These are phyloP conservation scores for Trissoscelio sp. DNA, from an alignment of 2,888 invertebrate species.

Conservation along the genomic window DNA sequence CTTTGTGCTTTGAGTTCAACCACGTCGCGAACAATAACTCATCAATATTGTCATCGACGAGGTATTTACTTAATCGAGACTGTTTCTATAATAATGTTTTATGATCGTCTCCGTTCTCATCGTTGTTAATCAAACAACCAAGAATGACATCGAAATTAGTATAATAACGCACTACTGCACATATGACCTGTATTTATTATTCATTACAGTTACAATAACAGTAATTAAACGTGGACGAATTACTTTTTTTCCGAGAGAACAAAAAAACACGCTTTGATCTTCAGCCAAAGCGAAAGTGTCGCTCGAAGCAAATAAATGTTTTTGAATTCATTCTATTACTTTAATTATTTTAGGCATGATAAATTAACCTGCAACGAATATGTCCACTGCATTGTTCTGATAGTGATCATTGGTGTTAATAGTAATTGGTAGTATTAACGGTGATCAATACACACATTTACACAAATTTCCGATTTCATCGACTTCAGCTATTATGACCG, in stretches of 20 bases:
- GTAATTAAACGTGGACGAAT: conserved; percentile 3
- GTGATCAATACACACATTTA: too few species aligned
- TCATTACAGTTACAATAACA: conserved; percentile 14
- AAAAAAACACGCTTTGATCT: neutral
- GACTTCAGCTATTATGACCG: too few species aligned
- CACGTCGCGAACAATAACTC: conserved; percentile 9
- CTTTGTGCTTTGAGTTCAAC: neutral
- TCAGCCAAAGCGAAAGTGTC: neutral
- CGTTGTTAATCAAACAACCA: conserved; percentile 24
- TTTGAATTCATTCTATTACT: conserved; percentile 1
- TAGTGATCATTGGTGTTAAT: too few species aligned
- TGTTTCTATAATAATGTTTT: conserved; percentile 15
- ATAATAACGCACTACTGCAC: neutral
- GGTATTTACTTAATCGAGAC: conserved; percentile 3
- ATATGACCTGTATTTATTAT: conserved; percentile 23
- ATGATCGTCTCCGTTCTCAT: conserved; percentile 1
- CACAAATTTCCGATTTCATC: too few species aligned
- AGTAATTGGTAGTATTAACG: too few species aligned
- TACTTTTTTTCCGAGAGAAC: conserved; percentile 2
- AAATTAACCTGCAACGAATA: neutral
- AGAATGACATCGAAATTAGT: neutral
- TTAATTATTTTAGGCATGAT: too few species aligned
- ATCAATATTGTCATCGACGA: conserved; percentile 5
- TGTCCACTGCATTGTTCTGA: neutral
- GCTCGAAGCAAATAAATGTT: neutral